phyloP scores from a whole-genome alignment of 2,888 invertebrate species.

The Trissolcus japonicus region DNA sequence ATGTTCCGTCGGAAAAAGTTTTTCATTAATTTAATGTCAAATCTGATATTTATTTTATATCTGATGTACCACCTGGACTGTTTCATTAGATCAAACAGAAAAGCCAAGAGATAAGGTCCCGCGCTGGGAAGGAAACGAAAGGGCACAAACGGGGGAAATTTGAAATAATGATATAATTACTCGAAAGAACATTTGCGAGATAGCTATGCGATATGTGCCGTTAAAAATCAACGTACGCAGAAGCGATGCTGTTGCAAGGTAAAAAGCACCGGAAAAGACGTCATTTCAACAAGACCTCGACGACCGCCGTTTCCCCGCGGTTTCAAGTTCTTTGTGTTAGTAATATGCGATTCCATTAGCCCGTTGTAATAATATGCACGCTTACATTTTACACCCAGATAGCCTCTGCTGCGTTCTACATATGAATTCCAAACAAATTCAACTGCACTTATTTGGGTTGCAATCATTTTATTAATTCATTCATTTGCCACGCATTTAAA shows the following conservation, averaged over 20 bases:
- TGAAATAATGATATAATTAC: conserved; percentile 9
- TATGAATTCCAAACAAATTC: conserved; percentile 19
- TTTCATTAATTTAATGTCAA: too few relatives aligned
- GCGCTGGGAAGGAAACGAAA: conserved; percentile 2
- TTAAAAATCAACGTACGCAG: conserved; percentile 12
- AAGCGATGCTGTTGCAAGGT: conserved; percentile 18
- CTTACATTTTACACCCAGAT: conserved; percentile 17
- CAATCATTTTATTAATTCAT: neutral
- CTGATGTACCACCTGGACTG: neutral
- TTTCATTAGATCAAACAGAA: conserved; percentile 1
- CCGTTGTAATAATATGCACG: conserved; percentile 12
- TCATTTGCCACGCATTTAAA: too few relatives aligned
- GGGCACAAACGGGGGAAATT: neutral
- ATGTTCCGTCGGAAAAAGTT: too few relatives aligned
- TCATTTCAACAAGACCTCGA: conserved; percentile 10
- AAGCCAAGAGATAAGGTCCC: neutral
- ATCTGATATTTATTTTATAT: neutral
- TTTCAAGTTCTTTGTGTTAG: conserved; percentile 18
- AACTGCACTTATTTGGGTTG: conserved; percentile 5
- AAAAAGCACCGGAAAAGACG: conserved; percentile 29
- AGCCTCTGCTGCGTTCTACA: conserved; percentile 3
- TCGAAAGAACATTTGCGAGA: conserved; percentile 24
- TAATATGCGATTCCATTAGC: conserved; percentile 25
- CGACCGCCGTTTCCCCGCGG: conserved; percentile 11
- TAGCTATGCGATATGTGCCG: conserved; percentile 17